phyloP scores from a whole-genome alignment of 2,113 vertebrate species.

The Cebus imitator region DNA sequence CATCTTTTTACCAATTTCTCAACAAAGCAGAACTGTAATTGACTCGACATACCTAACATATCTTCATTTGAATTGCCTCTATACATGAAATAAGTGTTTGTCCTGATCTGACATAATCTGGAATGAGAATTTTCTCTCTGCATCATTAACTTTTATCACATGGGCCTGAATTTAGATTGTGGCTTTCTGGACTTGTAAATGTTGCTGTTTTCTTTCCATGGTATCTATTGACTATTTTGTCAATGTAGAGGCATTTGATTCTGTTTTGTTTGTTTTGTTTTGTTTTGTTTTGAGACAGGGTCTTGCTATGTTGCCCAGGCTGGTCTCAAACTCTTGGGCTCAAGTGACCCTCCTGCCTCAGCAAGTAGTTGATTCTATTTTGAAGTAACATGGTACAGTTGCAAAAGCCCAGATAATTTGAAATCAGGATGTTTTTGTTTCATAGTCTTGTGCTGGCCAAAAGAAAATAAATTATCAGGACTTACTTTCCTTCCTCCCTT shows the following conservation, averaged over 20 bases:
- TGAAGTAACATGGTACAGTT: neutral
- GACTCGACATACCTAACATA: neutral
- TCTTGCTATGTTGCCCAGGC: neutral
- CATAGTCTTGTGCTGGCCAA: neutral
- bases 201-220: neutral
- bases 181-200: neutral
- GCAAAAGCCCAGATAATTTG: neutral
- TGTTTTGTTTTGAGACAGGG: neutral
- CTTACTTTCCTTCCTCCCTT: neutral
- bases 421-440: slow-evolving; percentile 25
- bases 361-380: neutral
- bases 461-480: neutral
- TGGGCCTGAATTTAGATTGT: neutral
- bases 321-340: neutral
- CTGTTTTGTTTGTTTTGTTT: neutral
- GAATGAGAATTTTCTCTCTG: slow-evolving; percentile 30
- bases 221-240: neutral
- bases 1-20: neutral
- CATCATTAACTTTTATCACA: neutral
- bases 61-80: neutral
- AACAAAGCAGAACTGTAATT: neutral
- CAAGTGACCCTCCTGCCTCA: neutral
- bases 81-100: neutral
- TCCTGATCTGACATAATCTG: neutral
- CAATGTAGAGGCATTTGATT: neutral